Evolutionary conservation across 2,888 invertebrate genomes (phyloP).

Genomic region (Perizoma affinitatum): DNA sequence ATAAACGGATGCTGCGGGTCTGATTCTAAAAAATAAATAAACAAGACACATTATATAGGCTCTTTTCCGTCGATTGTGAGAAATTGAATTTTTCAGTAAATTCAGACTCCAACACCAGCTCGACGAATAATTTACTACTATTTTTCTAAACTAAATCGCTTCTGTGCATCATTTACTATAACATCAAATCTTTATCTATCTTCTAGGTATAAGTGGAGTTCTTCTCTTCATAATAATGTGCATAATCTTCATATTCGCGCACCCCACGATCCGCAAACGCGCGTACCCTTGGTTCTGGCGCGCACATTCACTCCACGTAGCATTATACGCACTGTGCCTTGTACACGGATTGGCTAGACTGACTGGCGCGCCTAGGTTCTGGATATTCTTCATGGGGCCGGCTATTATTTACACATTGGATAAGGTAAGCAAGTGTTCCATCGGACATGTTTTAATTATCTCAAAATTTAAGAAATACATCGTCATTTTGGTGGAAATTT

Average conservation of each 20-base stretch:
- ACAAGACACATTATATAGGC: too few species aligned
- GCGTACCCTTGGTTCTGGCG: slow-evolving; percentile 98
- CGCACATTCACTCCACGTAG: slow-evolving; percentile 94
- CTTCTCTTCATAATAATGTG: slow-evolving; percentile 95
- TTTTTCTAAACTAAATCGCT: too few species aligned
- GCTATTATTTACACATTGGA: slow-evolving; percentile 95
- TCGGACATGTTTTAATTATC: too few species aligned
- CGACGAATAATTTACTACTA: too few species aligned
- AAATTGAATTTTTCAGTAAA: too few species aligned
- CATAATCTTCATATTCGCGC: slow-evolving; percentile 98
- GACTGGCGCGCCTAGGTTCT: slow-evolving; percentile 95
- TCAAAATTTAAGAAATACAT: too few species aligned
- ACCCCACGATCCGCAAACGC: slow-evolving; percentile 95
- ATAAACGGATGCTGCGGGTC: too few species aligned
- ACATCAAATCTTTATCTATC: neutral
- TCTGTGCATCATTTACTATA: too few species aligned
- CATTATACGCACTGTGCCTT: slow-evolving; percentile 92
- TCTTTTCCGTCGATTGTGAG: too few species aligned
- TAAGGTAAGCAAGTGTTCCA: slow-evolving; percentile 82
- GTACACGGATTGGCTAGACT: slow-evolving; percentile 96
- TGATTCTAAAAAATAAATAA: too few species aligned
- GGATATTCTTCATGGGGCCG: slow-evolving; percentile 97
- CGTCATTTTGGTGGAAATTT: too few species aligned
- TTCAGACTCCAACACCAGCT: too few species aligned
- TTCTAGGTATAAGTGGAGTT: slow-evolving; percentile 92